These are phyloP conservation scores for Garrulus glandarius DNA, from an alignment of 2,797 vertebrate genomes.

Conservation along the genomic window DNA sequence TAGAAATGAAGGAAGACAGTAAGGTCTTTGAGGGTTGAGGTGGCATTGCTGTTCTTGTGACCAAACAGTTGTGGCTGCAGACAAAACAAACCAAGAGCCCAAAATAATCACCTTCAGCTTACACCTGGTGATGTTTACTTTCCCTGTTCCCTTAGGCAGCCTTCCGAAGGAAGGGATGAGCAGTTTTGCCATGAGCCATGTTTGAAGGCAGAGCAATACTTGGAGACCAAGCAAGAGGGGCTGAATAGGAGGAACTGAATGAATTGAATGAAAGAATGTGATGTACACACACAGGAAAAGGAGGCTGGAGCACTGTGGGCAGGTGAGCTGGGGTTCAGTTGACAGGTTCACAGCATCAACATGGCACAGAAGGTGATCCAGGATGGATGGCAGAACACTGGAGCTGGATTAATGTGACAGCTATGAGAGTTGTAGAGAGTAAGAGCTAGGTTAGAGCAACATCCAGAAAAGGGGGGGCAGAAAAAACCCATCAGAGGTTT, in stretches of 20 bases:
- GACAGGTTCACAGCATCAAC: not conserved
- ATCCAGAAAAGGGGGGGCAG: rapidly evolving
- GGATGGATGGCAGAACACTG: not conserved
- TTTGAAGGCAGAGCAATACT: not conserved
- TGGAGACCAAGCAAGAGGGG: not conserved
- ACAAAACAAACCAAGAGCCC: not conserved
- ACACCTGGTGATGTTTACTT: not conserved
- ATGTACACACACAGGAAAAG: not conserved
- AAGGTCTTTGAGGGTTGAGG: not conserved
- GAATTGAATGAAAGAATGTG: not conserved
- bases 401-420: not conserved
- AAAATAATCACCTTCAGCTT: not conserved
- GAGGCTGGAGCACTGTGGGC: not conserved
- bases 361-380: not conserved
- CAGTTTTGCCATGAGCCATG: not conserved
- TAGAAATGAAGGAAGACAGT: not conserved
- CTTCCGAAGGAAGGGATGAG: not conserved
- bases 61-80: not conserved
- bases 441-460: not conserved
- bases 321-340: rapidly evolving
- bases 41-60: not conserved
- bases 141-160: not conserved
- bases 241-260: not conserved
- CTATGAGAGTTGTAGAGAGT: not conserved
- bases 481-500: rapidly evolving